Evolutionary conservation across 2,113 vertebrate species (phyloP), one percentile per base, ranked within the genome.

Genomic region (Aegotheles bennettii): DNA sequence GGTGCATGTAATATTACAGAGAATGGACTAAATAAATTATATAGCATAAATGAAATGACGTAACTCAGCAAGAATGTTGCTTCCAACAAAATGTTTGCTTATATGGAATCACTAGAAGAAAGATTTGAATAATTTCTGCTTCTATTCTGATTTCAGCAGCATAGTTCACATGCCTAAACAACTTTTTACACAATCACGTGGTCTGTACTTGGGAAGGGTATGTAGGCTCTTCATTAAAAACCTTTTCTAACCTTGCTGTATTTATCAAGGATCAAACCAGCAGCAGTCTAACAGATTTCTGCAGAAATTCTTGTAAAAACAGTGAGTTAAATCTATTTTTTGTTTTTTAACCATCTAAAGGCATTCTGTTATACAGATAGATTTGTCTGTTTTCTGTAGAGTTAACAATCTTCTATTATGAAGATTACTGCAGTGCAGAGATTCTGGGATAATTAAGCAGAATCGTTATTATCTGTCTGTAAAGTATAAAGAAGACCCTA

Each of bases 21-120:
- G 57, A 90, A 86, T 31, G 51, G 56, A 78, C 33, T 75, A 89
- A 94, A 92, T 75, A 86, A 81, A 68, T 93, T 57, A 90, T 65
- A 84, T 69, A 93, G 80, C 65, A 84, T 82, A 91, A 95, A 87
- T 75, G 60, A 93, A 91, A 94, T 92, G 16, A 94, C 45, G 48
- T 61, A 86, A 92, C 4, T 74, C 31, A 33, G 47, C 8, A 53
- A 89, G 79, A 96, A 96, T 42, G 76, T 38, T 92, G 56, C 45
- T 90, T 81, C 53, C 83, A 92, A 90, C 80, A 94, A 92, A 90
- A 93, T 71, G 48, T 89, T 93, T 96, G 90, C 93, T 96, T 96
- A 96, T 92, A 93, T 94, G 92, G 93, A 94, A 93, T 78, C 69
- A 61, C 69, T 12, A 84, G 35, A 76, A 83, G 36, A 79, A 84